Conservation (phyloP, 2,888 invertebrate species). For the Cosmorhoe ocellata region DNA sequence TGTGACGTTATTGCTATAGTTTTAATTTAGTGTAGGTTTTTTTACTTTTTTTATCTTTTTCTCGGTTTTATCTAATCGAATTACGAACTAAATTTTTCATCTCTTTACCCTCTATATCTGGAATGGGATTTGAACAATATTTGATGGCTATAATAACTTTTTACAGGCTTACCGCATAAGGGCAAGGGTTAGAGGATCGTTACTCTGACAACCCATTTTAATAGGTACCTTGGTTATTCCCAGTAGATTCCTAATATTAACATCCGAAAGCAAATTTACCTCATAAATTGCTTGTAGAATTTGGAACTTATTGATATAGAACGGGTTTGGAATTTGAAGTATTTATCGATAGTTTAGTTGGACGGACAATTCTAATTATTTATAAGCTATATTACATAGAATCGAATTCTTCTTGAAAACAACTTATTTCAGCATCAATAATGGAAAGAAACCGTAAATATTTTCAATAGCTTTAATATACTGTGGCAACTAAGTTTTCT, state of each 20-base stretch:
- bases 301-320: slow-evolving; percentile 31
- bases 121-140: slow-evolving; percentile 41
- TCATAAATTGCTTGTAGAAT: slow-evolving; percentile 38
- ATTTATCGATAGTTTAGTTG: neutral
- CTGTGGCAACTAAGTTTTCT: neutral
- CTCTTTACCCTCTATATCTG: slow-evolving; percentile 24
- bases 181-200: slow-evolving; percentile 45
- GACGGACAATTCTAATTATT: too few relatives aligned
- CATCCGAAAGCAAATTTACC: slow-evolving; percentile 39
- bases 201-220: slow-evolving; percentile 51
- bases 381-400: too few relatives aligned
- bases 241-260: slow-evolving; percentile 56
- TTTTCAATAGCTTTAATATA: slow-evolving; percentile 9
- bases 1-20: too few relatives aligned
- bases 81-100: slow-evolving; percentile 20
- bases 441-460: slow-evolving; percentile 18
- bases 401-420: too few relatives aligned
- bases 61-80: too few relatives aligned
- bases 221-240: slow-evolving; percentile 42
- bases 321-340: slow-evolving; percentile 4
- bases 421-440: neutral
- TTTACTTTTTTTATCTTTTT: too few relatives aligned
- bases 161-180: slow-evolving; percentile 44
- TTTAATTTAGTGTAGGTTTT: too few relatives aligned
- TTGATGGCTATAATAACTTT: slow-evolving; percentile 52